Percentiles rank a stretch among this genome's conserved stretches.
Conservation (phyloP, 2,113 vertebrate genomes). For the Pterocles orientalis region DNA sequence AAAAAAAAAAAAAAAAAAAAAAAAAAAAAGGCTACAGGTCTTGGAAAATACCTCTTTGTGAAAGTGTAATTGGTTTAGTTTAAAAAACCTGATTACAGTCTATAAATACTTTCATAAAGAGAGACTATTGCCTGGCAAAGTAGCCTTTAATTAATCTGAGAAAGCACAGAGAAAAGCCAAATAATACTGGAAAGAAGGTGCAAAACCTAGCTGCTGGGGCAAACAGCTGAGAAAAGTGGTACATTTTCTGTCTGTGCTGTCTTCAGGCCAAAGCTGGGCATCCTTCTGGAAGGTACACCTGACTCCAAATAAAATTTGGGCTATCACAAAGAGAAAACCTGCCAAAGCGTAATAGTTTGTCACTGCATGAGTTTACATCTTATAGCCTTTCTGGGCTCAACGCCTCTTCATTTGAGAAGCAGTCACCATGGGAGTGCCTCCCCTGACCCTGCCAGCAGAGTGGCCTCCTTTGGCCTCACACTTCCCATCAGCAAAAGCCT, state of each 20-base stretch:
- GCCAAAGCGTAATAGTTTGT: not conserved
- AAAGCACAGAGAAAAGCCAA: not conserved
- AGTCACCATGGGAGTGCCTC: not conserved
- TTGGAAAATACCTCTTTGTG: not conserved
- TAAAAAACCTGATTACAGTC: not conserved
- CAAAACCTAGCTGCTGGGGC: not conserved
- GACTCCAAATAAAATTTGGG: not conserved
- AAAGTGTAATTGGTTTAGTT: not conserved
- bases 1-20: not conserved
- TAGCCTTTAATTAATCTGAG: not conserved
- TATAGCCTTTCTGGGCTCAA: not conserved
- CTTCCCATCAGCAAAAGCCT: not conserved
- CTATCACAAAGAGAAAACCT: not conserved
- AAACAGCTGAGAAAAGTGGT: not conserved
- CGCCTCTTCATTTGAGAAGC: not conserved
- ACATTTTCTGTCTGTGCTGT: not conserved
- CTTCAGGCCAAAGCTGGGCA: not conserved
- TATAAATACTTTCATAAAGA: not conserved
- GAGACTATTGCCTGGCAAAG: not conserved
- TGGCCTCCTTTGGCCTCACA: not conserved
- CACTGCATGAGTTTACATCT: not conserved
- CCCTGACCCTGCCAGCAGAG: not conserved
- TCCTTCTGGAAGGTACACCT: not conserved
- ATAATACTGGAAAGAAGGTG: not conserved
- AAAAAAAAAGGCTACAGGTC: not conserved